phyloP scores from a whole-genome alignment of 92 coral and sea anemone species.

The Bergia sp. region DNA sequence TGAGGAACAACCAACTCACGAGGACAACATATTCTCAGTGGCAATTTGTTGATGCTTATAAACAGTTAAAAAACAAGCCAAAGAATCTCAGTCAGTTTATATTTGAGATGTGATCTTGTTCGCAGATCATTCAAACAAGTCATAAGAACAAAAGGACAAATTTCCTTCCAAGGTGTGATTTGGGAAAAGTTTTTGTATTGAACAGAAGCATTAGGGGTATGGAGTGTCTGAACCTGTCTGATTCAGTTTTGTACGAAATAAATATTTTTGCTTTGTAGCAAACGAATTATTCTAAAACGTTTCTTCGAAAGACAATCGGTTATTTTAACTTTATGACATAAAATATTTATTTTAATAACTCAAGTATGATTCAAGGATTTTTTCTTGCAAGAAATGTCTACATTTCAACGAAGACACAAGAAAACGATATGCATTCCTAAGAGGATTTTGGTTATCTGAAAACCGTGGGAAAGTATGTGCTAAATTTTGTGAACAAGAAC shows the following conservation, averaged over 20 bases:
- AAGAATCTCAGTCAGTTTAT: background rate
- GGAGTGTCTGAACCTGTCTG: background rate
- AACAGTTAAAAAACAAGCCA: background rate
- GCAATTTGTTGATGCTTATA: background rate
- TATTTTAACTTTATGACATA: background rate
- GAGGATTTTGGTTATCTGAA: constrained; percentile 12
- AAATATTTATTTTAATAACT: background rate
- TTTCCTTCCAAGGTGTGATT: background rate
- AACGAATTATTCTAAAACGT: background rate
- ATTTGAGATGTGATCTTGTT: background rate
- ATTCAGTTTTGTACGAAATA: background rate
- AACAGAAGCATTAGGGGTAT: background rate
- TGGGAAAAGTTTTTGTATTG: background rate
- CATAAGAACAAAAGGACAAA: background rate
- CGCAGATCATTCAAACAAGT: background rate
- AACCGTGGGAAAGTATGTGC: background rate
- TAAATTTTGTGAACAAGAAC: background rate
- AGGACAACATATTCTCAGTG: background rate
- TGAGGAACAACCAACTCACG: no score
- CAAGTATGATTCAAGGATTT: background rate
- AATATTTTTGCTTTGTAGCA: background rate
- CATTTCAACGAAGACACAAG: background rate
- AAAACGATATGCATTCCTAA: background rate
- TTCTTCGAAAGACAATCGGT: no score
- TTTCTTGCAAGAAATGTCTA: background rate